A percentile compares a stretch with the other conserved stretches of the same genome.
Evolutionary conservation across 2,113 vertebrate species (phyloP).

Genomic region (Neofelis nebulosa): DNA sequence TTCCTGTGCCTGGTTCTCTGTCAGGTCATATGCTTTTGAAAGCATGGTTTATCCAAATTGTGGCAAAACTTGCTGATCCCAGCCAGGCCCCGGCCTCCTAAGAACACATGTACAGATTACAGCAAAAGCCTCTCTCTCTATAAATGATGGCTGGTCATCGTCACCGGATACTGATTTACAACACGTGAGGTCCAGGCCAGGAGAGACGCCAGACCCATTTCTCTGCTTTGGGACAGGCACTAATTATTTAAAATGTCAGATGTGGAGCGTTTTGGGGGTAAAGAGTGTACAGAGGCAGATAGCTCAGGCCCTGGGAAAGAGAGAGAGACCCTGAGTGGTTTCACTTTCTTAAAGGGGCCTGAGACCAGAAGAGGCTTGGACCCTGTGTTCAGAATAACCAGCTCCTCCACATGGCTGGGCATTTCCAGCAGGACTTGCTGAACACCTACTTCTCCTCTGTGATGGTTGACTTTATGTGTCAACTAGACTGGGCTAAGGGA

Average conservation of each 20-base stretch:
- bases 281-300: neutral
- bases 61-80: neutral
- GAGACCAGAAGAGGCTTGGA: neutral
- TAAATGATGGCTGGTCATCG: neutral
- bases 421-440: neutral
- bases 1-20: neutral
- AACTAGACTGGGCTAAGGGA: neutral
- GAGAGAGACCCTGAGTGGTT: neutral
- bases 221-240: neutral
- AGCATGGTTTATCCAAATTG: neutral
- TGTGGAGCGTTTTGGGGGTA: neutral
- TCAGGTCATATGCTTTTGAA: neutral
- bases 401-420: neutral
- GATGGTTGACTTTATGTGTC: neutral
- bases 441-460: neutral
- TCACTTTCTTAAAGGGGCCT: neutral
- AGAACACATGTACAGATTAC: neutral
- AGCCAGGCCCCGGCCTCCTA: neutral
- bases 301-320: neutral
- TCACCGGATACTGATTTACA: constrained; percentile 47
- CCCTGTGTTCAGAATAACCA: neutral
- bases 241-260: constrained; percentile 54
- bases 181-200: neutral
- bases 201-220: neutral
- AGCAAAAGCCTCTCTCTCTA: neutral